Conservation (phyloP, 2,888 invertebrate genomes). For the Perizoma flavofasciatum region DNA sequence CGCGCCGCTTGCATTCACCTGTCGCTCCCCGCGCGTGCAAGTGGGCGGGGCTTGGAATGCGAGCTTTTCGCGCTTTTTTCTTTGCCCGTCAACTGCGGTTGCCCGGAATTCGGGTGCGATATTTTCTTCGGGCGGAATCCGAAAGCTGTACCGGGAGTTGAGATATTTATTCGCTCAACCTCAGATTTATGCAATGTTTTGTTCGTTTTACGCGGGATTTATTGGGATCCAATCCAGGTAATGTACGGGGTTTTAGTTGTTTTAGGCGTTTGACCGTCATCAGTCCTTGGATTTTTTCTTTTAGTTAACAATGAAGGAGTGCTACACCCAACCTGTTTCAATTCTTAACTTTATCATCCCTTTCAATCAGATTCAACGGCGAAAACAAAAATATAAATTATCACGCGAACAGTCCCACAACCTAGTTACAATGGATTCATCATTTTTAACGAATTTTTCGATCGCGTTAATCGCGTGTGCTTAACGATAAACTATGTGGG, state of each 20-base stretch:
- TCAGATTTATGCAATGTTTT: slow-evolving; percentile 64
- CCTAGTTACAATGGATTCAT: slow-evolving; percentile 28
- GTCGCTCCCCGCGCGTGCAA: slow-evolving; percentile 68
- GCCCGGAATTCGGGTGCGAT: slow-evolving; percentile 82
- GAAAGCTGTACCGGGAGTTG: slow-evolving; percentile 73
- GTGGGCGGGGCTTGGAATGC: slow-evolving; percentile 75
- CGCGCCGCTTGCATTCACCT: slow-evolving; percentile 75
- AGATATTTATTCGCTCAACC: slow-evolving; percentile 70
- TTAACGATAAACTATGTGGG: slow-evolving; percentile 52
- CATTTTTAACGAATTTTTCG: slow-evolving; percentile 31
- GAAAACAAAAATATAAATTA: slow-evolving; percentile 25
- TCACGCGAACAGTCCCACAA: slow-evolving; percentile 30
- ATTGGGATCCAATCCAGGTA: slow-evolving; percentile 69
- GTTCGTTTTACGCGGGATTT: slow-evolving; percentile 59
- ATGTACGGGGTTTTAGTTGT: slow-evolving; percentile 41
- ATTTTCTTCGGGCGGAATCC: slow-evolving; percentile 79
- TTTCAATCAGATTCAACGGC: slow-evolving; percentile 11
- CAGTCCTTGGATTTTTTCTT: slow-evolving; percentile 20
- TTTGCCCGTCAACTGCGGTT: slow-evolving; percentile 58
- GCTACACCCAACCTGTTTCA: neutral
- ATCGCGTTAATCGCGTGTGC: slow-evolving; percentile 60
- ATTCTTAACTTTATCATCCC: slow-evolving; percentile 6
- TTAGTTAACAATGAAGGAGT: slow-evolving; percentile 1
- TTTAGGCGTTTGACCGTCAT: slow-evolving; percentile 26
- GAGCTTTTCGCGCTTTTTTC: slow-evolving; percentile 64